A percentile compares a stretch with the other conserved stretches of the same genome.
phyloP scores from a whole-genome alignment of 2,888 invertebrate species.

The Tenthredo mesomela region DNA sequence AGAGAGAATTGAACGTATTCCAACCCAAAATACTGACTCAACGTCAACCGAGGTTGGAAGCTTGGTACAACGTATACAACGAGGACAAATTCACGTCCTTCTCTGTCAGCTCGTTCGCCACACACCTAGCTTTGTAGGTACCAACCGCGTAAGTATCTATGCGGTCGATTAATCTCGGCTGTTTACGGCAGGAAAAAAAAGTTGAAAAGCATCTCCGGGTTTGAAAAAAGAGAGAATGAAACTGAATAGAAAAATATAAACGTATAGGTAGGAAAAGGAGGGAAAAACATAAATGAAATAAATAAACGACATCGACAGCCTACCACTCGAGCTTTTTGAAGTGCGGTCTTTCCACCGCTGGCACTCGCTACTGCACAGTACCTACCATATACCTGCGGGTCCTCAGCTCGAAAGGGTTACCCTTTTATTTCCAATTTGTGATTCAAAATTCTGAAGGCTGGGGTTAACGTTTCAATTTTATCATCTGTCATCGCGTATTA shows the following conservation, averaged over 20 bases:
- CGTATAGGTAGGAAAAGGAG: slow-evolving; percentile 27
- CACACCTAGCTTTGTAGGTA: background rate
- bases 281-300: slow-evolving; percentile 2
- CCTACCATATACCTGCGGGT: slow-evolving; percentile 6
- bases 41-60: background rate
- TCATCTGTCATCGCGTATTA: slow-evolving; percentile 48
- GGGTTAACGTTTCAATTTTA: slow-evolving; percentile 39
- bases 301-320: slow-evolving; percentile 19
- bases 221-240: background rate
- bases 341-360: background rate
- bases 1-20: slow-evolving; percentile 29
- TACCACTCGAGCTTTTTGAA: slow-evolving; percentile 34
- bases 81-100: slow-evolving; percentile 44
- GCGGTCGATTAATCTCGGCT: slow-evolving; percentile 39
- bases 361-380: background rate
- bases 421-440: slow-evolving; percentile 35
- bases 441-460: slow-evolving; percentile 32
- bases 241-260: slow-evolving; percentile 51
- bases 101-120: background rate
- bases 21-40: slow-evolving; percentile 29
- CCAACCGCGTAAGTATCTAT: slow-evolving; percentile 10
- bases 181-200: background rate
- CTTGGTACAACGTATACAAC: slow-evolving; percentile 36
- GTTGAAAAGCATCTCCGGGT: background rate
- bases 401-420: background rate